These are phyloP conservation scores for Phallusia fumigata DNA, from an alignment of 23 tunicate species.

Conservation along the genomic window DNA sequence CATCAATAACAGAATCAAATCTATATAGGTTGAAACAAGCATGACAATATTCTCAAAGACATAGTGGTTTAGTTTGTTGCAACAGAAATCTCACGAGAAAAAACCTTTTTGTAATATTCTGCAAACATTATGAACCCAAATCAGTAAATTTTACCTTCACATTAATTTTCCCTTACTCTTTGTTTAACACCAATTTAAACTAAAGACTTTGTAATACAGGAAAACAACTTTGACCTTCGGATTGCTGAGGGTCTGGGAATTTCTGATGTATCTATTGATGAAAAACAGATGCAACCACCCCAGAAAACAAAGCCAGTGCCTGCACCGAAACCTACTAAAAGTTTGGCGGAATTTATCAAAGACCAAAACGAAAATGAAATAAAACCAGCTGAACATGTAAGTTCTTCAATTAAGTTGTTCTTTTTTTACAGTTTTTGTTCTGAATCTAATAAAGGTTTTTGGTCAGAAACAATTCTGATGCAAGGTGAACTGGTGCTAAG, in stretches of 20 bases:
- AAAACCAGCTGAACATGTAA: background rate
- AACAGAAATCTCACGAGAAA: no score
- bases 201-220: background rate
- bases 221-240: constrained; percentile 1
- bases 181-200: background rate
- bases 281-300: background rate
- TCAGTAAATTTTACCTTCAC: no score
- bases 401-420: background rate
- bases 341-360: background rate
- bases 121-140: no score
- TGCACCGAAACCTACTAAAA: background rate
- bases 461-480: no score
- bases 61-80: no score
- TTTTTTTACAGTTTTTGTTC: no score
- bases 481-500: no score
- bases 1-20: no score
- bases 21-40: no score
- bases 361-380: constrained; percentile 9
- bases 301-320: background rate
- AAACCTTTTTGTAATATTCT: no score
- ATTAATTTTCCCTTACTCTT: background rate
- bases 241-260: background rate
- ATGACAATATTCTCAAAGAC: no score
- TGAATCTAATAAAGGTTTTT: no score
- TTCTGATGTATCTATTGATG: background rate